Conservation (phyloP, 2,113 vertebrate genomes). For the Antidorcas marsupialis region DNA sequence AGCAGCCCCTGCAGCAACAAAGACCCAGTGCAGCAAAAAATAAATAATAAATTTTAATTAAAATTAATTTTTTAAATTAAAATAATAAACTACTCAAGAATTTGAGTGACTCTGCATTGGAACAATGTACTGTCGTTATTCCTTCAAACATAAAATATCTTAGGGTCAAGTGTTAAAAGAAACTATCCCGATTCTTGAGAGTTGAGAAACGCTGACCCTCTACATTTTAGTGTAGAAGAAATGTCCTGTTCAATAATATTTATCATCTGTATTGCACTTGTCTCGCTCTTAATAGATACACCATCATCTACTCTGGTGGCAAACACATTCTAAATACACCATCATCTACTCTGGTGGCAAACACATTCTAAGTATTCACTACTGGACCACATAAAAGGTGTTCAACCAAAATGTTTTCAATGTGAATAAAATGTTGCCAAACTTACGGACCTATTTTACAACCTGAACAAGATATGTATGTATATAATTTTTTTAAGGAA, state of each 20-base stretch:
- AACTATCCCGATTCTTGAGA: not conserved
- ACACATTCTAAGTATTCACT: not conserved
- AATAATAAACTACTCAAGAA: not conserved
- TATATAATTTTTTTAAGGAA: not conserved
- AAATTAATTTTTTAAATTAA: not conserved
- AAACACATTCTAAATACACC: not conserved
- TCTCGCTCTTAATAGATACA: not conserved
- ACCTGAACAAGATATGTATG: not conserved
- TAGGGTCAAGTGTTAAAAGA: not conserved
- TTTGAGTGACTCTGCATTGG: not conserved
- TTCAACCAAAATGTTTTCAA: not conserved
- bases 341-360: not conserved
- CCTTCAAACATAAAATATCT: not conserved
- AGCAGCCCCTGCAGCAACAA: not conserved
- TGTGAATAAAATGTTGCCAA: not conserved
- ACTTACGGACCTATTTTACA: not conserved
- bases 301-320: not conserved
- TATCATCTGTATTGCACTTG: not conserved
- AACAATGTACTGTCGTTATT: not conserved
- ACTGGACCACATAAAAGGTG: not conserved
- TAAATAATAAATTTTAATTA: not conserved
- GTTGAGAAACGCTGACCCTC: not conserved
- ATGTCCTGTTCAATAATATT: not conserved
- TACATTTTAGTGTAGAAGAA: not conserved
- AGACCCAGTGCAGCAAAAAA: not conserved